A percentile compares a stretch with the other conserved stretches of the same genome.
Evolutionary conservation across 2,797 vertebrate species (phyloP).

Genomic region (Tenualosa thibaudeaui): DNA sequence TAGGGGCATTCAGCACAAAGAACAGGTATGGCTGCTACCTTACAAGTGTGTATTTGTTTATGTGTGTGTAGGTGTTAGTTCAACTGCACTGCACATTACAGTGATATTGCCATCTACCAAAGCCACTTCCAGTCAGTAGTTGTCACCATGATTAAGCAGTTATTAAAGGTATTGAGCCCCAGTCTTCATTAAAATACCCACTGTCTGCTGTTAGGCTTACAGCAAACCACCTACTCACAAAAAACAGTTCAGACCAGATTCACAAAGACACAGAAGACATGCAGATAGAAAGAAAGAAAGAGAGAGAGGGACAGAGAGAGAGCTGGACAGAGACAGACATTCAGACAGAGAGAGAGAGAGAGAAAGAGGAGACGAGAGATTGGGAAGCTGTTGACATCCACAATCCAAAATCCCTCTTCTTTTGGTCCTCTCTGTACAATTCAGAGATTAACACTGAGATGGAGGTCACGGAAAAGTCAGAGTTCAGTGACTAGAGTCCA

Average conservation of each 20-base stretch:
- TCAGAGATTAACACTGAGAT: background rate
- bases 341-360: background rate
- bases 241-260: slow-evolving; percentile 40
- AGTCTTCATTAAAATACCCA: slow-evolving; percentile 2
- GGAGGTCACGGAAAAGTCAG: background rate
- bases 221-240: slow-evolving; percentile 15
- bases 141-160: slow-evolving; percentile 35
- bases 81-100: background rate
- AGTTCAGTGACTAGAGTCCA: background rate
- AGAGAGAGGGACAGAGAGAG: slow-evolving; percentile 29
- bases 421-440: slow-evolving; percentile 43
- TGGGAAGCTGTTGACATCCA: slow-evolving; percentile 6
- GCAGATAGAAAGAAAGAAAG: slow-evolving; percentile 45
- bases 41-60: background rate
- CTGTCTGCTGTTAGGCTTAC: background rate
- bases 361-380: background rate
- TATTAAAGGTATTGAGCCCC: slow-evolving; percentile 47
- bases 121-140: slow-evolving; percentile 1
- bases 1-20: slow-evolving; percentile 4
- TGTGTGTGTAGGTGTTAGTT: background rate
- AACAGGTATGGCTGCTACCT: background rate
- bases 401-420: slow-evolving; percentile 25
- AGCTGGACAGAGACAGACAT: slow-evolving; percentile 38
- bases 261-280: slow-evolving; percentile 38
- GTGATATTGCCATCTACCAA: slow-evolving; percentile 1